Conservation (phyloP, 2,113 vertebrate genomes). For the Aegotheles bennettii region DNA sequence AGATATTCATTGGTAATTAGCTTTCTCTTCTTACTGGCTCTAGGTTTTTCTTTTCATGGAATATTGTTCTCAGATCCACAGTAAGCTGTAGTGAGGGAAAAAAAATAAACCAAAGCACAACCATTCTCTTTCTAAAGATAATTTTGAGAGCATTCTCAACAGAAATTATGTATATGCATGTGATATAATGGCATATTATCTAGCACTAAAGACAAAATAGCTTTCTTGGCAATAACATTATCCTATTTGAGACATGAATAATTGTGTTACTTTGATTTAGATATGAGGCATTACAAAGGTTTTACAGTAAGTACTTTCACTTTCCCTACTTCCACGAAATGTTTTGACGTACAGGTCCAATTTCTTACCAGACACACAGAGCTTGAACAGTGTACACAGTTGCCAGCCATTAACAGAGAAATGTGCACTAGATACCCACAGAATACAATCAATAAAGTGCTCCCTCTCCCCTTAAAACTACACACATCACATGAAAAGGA, state of each 20-base stretch:
- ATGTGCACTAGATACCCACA: not conserved
- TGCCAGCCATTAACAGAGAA: not conserved
- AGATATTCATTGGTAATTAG: not conserved
- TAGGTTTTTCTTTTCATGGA: not conserved
- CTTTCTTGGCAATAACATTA: slow-evolving; percentile 62
- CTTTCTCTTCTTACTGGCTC: not conserved
- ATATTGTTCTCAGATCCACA: not conserved
- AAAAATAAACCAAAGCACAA: not conserved
- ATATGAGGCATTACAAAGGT: slow-evolving; percentile 49
- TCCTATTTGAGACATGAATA: slow-evolving; percentile 52
- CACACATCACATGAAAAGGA: not conserved
- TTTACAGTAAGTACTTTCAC: slow-evolving; percentile 4
- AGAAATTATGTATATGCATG: slow-evolving; percentile 13
- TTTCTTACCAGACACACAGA: not conserved
- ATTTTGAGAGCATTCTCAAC: not conserved
- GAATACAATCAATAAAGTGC: not conserved
- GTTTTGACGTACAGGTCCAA: not conserved
- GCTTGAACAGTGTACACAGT: not conserved
- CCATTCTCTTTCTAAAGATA: not conserved
- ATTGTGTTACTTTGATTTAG: slow-evolving; percentile 39
- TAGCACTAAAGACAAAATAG: slow-evolving; percentile 54
- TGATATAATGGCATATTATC: slow-evolving; percentile 33
- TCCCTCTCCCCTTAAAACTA: not conserved
- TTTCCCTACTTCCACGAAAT: not conserved
- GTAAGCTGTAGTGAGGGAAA: not conserved